A percentile compares a stretch with the other conserved stretches of the same genome.
Conservation (phyloP, 2,888 invertebrate genomes). For the Diabrotica balteata region DNA sequence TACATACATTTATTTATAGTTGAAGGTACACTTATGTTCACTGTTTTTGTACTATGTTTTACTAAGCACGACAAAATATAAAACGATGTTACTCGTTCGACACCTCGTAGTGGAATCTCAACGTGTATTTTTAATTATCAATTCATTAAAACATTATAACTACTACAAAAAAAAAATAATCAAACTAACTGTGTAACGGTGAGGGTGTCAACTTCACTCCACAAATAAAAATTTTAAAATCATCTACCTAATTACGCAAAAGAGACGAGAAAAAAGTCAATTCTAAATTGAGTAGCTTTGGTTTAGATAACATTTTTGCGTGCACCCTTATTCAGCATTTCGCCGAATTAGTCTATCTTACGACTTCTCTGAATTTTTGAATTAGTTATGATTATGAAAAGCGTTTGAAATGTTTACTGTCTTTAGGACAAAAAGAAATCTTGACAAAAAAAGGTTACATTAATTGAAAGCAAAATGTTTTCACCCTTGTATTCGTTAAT, state of each 20-base stretch:
- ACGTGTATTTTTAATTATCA: no score
- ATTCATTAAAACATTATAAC: no score
- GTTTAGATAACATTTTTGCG: constrained; percentile 3
- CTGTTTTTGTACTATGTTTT: no score
- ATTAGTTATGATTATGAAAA: constrained; percentile 13
- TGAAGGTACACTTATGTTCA: no score
- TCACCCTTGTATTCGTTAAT: neutral
- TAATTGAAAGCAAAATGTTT: constrained; percentile 1
- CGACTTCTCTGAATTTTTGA: neutral
- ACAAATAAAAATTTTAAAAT: neutral
- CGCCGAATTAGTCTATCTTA: constrained; percentile 2
- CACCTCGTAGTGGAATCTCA: no score
- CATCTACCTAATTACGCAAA: neutral
- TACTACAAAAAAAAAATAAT: no score
- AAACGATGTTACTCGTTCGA: no score
- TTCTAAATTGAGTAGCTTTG: constrained; percentile 7
- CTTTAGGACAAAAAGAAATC: neutral
- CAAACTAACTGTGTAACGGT: no score
- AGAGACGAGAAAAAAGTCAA: constrained; percentile 7
- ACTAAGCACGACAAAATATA: no score
- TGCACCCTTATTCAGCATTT: neutral
- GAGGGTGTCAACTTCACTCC: neutral
- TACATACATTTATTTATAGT: no score
- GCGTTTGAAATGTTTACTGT: constrained; percentile 3
- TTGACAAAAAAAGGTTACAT: neutral